Evolutionary conservation across 2,888 invertebrate genomes (phyloP).

Genomic region (Germaria angustata): DNA sequence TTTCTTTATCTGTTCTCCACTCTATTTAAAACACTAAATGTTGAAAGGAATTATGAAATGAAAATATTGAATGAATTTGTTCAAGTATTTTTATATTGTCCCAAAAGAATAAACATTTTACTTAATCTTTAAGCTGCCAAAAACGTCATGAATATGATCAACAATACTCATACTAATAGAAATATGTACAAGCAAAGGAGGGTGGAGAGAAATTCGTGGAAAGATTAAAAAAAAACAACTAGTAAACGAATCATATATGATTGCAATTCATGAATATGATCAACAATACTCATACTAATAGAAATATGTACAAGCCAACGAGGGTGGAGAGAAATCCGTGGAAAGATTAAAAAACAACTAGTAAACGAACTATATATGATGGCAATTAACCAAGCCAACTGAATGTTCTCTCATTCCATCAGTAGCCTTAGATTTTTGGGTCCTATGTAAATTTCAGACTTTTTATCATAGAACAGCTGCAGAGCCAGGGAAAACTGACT

Average conservation of each 20-base stretch:
- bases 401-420: too few relatives aligned
- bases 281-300: not conserved
- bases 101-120: conserved; percentile 28
- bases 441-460: too few relatives aligned
- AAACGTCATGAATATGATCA: conserved; percentile 35
- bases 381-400: too few relatives aligned
- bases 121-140: conserved; percentile 30
- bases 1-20: not conserved
- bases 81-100: conserved; percentile 4
- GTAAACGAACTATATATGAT: too few relatives aligned
- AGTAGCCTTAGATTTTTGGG: too few relatives aligned
- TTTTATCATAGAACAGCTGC: too few relatives aligned
- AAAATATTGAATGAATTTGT: conserved; percentile 15
- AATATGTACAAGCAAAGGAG: not conserved
- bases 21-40: not conserved
- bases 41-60: too few relatives aligned
- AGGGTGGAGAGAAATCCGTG: not conserved
- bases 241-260: too few relatives aligned
- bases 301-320: not conserved
- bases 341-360: too few relatives aligned
- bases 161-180: not conserved
- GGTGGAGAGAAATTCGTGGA: not conserved
- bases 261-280: conserved; percentile 37
- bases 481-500: too few relatives aligned
- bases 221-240: too few relatives aligned